phyloP scores from a whole-genome alignment of 2,797 vertebrate genomes.

The Notamacropus eugenii region DNA sequence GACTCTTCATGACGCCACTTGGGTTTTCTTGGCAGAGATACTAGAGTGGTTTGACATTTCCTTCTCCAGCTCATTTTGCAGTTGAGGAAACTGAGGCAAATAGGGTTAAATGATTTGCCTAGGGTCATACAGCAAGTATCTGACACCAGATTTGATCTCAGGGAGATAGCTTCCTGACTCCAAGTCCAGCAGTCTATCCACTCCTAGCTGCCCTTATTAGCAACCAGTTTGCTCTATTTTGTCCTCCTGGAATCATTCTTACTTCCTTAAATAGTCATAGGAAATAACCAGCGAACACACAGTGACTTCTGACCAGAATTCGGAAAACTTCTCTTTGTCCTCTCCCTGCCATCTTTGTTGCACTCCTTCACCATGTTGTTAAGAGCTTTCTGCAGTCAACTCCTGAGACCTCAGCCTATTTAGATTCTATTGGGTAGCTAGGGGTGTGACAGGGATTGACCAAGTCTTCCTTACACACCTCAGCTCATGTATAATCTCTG shows the following conservation, averaged over 20 bases:
- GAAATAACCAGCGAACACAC: background rate
- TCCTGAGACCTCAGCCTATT: background rate
- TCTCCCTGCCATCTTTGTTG: background rate
- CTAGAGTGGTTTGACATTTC: background rate
- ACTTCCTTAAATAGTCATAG: background rate
- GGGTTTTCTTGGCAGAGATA: background rate
- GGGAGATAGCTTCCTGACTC: background rate
- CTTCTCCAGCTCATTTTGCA: background rate
- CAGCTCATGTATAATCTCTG: slow-evolving; percentile 11
- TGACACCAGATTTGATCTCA: background rate
- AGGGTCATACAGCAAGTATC: background rate
- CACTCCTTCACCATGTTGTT: background rate
- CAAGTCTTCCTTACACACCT: background rate
- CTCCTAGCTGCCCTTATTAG: background rate
- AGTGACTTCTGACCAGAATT: background rate
- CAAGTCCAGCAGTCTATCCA: background rate
- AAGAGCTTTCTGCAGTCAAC: background rate
- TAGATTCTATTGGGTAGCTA: background rate
- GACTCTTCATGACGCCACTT: background rate
- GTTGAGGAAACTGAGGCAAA: background rate
- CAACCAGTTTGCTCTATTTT: background rate
- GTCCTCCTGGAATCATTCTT: background rate
- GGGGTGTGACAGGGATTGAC: slow-evolving; percentile 13
- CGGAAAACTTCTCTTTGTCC: background rate
- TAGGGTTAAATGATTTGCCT: background rate